These are phyloP conservation scores for Crambe crambe DNA, from an alignment of 37 sponge, comb jelly and placozoan species.

Conservation along the genomic window DNA sequence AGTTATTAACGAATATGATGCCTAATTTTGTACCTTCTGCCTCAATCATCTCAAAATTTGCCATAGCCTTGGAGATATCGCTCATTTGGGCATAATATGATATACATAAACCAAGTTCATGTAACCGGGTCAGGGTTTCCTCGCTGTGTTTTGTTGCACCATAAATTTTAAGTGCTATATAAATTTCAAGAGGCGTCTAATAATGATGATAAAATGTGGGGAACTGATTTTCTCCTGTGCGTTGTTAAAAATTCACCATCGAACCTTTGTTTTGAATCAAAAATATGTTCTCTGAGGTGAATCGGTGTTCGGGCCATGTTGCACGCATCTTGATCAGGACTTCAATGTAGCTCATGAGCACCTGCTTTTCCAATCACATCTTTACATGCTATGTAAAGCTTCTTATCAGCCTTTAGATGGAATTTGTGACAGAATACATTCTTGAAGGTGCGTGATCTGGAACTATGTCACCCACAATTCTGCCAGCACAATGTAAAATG, in stretches of 20 bases:
- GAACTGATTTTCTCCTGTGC: not conserved
- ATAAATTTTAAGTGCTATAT: constrained; percentile 1
- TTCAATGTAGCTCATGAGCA: not conserved
- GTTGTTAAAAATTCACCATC: not conserved
- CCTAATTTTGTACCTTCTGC: too few species aligned
- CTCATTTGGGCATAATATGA: too few species aligned
- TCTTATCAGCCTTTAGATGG: constrained; percentile 3
- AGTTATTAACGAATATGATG: too few species aligned
- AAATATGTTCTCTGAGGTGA: not conserved
- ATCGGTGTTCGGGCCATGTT: not conserved
- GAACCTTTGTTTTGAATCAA: not conserved
- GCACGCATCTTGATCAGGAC: constrained; percentile 1
- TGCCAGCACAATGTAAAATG: not conserved
- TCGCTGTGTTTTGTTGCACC: constrained; percentile 5
- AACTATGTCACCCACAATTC: constrained; percentile 3
- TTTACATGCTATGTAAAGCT: not conserved
- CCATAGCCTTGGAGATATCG: too few species aligned
- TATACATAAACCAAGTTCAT: not conserved
- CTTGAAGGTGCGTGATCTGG: not conserved
- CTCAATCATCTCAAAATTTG: too few species aligned
- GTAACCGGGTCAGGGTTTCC: not conserved
- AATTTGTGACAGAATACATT: not conserved
- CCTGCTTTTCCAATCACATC: not conserved
- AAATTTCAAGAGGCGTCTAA: not conserved
- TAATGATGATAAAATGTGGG: not conserved